A percentile compares a stretch with the other conserved stretches of the same genome.
phyloP scores from a whole-genome alignment of 1,140 invertebrate genomes.

The Eciton burchellii region DNA sequence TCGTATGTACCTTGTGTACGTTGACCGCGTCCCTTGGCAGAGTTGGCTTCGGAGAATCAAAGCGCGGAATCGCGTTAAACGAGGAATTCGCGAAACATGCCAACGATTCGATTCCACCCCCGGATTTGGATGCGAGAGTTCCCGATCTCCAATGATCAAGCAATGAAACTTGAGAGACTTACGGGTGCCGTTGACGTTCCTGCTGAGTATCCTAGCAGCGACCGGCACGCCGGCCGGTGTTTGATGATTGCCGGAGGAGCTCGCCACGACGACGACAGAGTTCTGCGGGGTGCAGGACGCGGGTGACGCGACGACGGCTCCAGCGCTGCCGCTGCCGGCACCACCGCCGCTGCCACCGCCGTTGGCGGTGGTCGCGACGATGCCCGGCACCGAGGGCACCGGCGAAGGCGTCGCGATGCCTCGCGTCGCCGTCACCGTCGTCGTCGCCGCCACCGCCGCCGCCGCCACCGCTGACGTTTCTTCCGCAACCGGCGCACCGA shows the following conservation, averaged over 20 bases:
- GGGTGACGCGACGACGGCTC: conserved; percentile 51
- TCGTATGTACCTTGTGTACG: too few relatives aligned
- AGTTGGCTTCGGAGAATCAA: too few relatives aligned
- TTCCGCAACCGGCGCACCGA: conserved; percentile 48
- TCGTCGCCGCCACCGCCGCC: conserved; percentile 58
- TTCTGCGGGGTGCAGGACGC: conserved; percentile 71
- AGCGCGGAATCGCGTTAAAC: too few relatives aligned
- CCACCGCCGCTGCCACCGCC: conserved; percentile 23
- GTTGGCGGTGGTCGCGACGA: conserved; percentile 51
- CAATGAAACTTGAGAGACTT: conserved; percentile 70
- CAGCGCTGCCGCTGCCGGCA: conserved; percentile 22
- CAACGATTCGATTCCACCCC: too few relatives aligned
- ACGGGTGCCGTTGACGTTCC: conserved; percentile 86
- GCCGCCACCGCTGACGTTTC: conserved; percentile 51
- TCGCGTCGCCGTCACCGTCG: conserved; percentile 66
- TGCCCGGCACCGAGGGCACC: conserved; percentile 68
- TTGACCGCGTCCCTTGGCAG: too few relatives aligned
- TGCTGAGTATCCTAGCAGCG: conserved; percentile 82
- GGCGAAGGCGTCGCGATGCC: conserved; percentile 81
- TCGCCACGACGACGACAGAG: conserved; percentile 76
- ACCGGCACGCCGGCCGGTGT: conserved; percentile 64
- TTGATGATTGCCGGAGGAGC: conserved; percentile 69
- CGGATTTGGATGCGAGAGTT: too few relatives aligned
- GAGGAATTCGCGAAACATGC: too few relatives aligned
- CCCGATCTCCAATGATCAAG: too few relatives aligned